Percentiles rank a stretch among this genome's conserved stretches.
These are phyloP conservation scores for Agrenia bidenticulata DNA, from an alignment of 2,888 invertebrate species.

Conservation along the genomic window DNA sequence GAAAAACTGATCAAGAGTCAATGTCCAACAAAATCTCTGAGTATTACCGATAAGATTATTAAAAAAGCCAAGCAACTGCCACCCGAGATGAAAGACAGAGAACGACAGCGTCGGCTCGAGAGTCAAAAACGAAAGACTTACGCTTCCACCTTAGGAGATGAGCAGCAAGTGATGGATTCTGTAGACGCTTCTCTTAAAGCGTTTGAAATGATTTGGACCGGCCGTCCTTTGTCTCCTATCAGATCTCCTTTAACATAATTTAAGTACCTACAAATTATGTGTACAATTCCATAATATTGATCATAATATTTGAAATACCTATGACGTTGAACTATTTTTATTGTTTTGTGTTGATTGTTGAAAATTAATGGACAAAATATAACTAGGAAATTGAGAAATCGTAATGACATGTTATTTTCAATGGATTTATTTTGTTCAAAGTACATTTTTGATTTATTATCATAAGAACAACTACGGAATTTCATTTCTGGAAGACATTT, in stretches of 20 bases:
- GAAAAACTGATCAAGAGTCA: not conserved
- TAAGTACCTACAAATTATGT: not conserved
- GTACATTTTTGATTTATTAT: no score
- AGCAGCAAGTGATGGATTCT: constrained; percentile 36
- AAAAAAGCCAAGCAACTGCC: constrained; percentile 33
- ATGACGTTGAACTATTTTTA: no score
- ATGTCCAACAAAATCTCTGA: constrained; percentile 23
- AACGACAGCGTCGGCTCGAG: constrained; percentile 33
- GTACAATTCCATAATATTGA: no score
- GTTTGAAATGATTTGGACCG: constrained; percentile 44
- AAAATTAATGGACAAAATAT: no score
- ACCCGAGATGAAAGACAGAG: constrained; percentile 37
- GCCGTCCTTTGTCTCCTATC: constrained; percentile 40
- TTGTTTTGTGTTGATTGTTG: no score
- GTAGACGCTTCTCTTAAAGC: constrained; percentile 44
- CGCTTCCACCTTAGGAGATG: constrained; percentile 36
- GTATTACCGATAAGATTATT: constrained; percentile 44
- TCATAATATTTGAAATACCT: no score
- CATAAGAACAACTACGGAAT: no score
- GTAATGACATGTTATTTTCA: no score
- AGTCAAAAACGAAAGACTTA: constrained; percentile 34
- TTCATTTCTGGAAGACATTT: no score
- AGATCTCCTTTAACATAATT: constrained; percentile 35
- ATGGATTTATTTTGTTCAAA: no score
- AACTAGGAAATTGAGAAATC: no score